phyloP scores from a whole-genome alignment of 2,113 vertebrate genomes.

The Cygnus buccinator region DNA sequence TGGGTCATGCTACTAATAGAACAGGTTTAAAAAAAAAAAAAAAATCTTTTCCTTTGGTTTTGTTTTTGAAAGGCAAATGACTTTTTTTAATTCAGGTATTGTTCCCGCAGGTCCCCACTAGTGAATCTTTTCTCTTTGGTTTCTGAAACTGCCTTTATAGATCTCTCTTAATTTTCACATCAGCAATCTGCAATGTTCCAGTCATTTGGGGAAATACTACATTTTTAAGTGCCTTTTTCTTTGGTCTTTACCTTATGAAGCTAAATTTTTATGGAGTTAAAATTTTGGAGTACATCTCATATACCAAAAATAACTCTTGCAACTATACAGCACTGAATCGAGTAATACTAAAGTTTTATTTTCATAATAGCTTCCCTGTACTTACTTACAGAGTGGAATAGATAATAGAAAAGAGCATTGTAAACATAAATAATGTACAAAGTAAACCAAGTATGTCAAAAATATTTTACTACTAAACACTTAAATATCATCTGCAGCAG shows the following conservation, averaged over 20 bases:
- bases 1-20: not conserved
- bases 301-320: not conserved
- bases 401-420: not conserved
- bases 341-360: not conserved
- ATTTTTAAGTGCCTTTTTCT: not conserved
- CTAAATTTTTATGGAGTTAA: not conserved
- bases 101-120: not conserved
- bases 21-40: not conserved
- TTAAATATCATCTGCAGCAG: not conserved
- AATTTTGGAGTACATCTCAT: not conserved
- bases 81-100: not conserved
- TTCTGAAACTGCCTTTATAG: not conserved
- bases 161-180: not conserved
- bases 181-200: not conserved
- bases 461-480: not conserved
- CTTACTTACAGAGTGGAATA: not conserved
- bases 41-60: slow-evolving; percentile 32
- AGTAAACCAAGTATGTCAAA: not conserved
- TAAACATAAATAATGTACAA: not conserved
- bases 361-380: not conserved
- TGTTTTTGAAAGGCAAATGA: slow-evolving; percentile 6
- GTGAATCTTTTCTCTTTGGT: not conserved
- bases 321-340: not conserved
- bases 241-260: not conserved
- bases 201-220: not conserved